Base-by-base conservation (phyloP, 2,888 invertebrate genomes). In the Rhagophthalmus giganteus region DNA sequence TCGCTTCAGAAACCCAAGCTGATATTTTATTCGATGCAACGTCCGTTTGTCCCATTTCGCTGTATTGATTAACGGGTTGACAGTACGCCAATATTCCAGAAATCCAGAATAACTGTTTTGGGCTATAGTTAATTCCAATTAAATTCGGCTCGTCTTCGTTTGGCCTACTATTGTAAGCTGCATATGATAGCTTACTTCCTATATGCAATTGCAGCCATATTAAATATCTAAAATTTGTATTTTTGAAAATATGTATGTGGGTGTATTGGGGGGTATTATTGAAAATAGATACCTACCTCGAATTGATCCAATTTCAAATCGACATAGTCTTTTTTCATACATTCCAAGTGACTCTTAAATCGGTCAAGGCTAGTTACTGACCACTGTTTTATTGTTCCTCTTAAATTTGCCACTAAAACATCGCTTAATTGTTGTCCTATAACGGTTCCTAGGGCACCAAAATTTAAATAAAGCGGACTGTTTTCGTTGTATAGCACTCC, bases 61-160 rank as follows among this genome's bases (percentile, higher is more conserved):
- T 20, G 20, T 20, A 7, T 3, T 20, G 3, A 20, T 20, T 20
- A 6, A 3, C 6, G 6, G 20, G 20, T 20, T 20, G 20, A 20
- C 20, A 20, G 6, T 20, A 20, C 20, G 20, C 20, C 3, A 6
- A 20, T 20, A 27, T 9, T 8, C 4, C 10, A 12, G 27, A 7
- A n/a, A 27, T 63, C 78, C 78, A 79, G 59, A 78, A 78, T 35
- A 79, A 54, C 61, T 79, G 78, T 72, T 79, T 78, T 0, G 86
- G 83, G 0, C 81, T 77, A 62, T 80, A 87, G 37, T 82, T 77
- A 0, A 91, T 75, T 0, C 88, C 89, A 0, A 90, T 90, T 7
- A 91, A 76, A 16, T 78, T 77, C 0, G 75, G 71, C 62, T 90
- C 89, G 0, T 75, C 74, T 0, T 84, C 82, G 66, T 88, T 80